These are phyloP conservation scores for Nothocercus nigrocapillus DNA, from an alignment of 2,113 vertebrate genomes.

Conservation along the genomic window DNA sequence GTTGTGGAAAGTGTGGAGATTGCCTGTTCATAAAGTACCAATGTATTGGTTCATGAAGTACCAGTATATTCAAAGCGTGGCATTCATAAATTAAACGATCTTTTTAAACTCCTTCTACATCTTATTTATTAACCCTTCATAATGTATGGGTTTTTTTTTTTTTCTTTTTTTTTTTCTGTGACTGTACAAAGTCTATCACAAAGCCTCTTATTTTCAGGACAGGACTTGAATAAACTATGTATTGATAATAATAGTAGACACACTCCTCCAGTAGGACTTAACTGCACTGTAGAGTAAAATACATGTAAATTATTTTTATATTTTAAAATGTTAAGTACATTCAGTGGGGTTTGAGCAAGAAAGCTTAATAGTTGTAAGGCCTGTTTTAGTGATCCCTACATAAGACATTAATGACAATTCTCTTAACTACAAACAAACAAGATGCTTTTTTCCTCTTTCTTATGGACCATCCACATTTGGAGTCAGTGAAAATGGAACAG, in stretches of 20 bases:
- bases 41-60: no score
- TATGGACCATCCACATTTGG: accelerated
- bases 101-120: background rate
- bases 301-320: background rate
- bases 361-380: background rate
- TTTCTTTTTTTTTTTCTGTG: no score
- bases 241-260: background rate
- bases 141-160: background rate
- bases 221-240: background rate
- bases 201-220: background rate
- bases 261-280: background rate
- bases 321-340: background rate
- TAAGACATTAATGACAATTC: background rate
- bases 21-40: background rate
- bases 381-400: background rate
- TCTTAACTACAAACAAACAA: background rate
- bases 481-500: background rate
- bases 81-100: background rate
- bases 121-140: background rate
- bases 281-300: background rate
- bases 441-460: background rate
- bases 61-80: background rate
- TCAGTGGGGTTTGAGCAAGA: background rate
- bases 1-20: background rate
- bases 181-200: background rate